phyloP scores from a whole-genome alignment of 2,888 invertebrate genomes.

The Timandra comae region DNA sequence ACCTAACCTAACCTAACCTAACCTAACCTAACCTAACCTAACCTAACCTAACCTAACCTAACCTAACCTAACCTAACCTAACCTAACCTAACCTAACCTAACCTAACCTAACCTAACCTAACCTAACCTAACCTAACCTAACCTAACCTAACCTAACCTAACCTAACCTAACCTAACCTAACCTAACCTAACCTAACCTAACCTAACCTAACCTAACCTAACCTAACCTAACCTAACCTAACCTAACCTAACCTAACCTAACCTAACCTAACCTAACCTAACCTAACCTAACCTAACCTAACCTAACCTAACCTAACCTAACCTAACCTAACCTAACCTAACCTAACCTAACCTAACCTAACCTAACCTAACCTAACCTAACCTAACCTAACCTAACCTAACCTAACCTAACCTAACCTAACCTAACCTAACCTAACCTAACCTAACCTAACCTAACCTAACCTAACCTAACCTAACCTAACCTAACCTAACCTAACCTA shows the following conservation, averaged over 20 bases:
- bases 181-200: conserved; percentile 11
- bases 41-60: conserved; percentile 11
- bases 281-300: conserved; percentile 5
- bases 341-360: conserved; percentile 10
- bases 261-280: conserved; percentile 6
- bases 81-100: conserved; percentile 13
- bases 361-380: conserved; percentile 11
- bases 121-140: conserved; percentile 12
- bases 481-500: conserved; percentile 11
- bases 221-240: conserved; percentile 10
- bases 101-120: conserved; percentile 14
- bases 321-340: conserved; percentile 6
- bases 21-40: conserved; percentile 16
- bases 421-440: conserved; percentile 18
- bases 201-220: conserved; percentile 14
- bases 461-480: conserved; percentile 16
- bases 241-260: conserved; percentile 4
- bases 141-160: conserved; percentile 11
- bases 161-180: conserved; percentile 11
- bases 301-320: conserved; percentile 7
- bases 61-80: conserved; percentile 15
- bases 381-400: conserved; percentile 25
- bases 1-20: conserved; percentile 13
- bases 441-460: conserved; percentile 19
- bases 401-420: conserved; percentile 21